These are phyloP conservation scores for Catocala nupta DNA, from an alignment of 2,888 invertebrate genomes.

Conservation along the genomic window DNA sequence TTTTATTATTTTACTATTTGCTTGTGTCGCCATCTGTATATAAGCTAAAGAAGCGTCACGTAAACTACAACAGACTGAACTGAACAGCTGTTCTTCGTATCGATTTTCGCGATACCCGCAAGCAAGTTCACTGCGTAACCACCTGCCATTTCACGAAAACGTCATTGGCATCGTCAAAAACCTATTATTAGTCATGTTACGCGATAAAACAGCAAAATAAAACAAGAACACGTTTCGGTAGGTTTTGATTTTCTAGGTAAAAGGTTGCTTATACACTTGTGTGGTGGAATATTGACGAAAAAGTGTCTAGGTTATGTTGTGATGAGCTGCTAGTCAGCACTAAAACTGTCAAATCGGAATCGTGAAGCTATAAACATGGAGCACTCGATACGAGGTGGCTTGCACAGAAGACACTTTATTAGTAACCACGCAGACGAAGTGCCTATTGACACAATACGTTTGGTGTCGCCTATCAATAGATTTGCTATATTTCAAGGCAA, in stretches of 20 bases:
- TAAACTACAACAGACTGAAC: constrained; percentile 15
- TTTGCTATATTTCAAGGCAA: constrained; percentile 76
- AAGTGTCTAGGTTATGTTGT: constrained; percentile 65
- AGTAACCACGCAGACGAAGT: constrained; percentile 70
- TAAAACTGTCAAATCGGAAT: constrained; percentile 29
- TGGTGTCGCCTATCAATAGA: constrained; percentile 78
- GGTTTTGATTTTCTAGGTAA: constrained; percentile 17
- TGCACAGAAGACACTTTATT: constrained; percentile 76
- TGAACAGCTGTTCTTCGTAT: constrained; percentile 76
- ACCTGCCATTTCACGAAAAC: constrained; percentile 56
- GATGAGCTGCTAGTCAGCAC: constrained; percentile 39
- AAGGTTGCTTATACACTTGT: constrained; percentile 21
- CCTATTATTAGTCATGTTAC: constrained; percentile 40
- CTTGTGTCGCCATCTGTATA: constrained; percentile 60
- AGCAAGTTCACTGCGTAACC: constrained; percentile 73
- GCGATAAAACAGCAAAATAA: constrained; percentile 34
- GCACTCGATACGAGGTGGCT: constrained; percentile 61
- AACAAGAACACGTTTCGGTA: constrained; percentile 23
- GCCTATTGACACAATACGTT: constrained; percentile 73
- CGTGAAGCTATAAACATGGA: constrained; percentile 61
- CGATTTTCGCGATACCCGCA: constrained; percentile 72
- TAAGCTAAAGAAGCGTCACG: constrained; percentile 10
- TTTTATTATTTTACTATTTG: constrained; percentile 2
- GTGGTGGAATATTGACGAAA: constrained; percentile 22
- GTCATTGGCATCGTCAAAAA: constrained; percentile 48